phyloP scores from a whole-genome alignment of 30 jellyfish, hydroid and myxozoan genomes.

The Aurelia coerulea region DNA sequence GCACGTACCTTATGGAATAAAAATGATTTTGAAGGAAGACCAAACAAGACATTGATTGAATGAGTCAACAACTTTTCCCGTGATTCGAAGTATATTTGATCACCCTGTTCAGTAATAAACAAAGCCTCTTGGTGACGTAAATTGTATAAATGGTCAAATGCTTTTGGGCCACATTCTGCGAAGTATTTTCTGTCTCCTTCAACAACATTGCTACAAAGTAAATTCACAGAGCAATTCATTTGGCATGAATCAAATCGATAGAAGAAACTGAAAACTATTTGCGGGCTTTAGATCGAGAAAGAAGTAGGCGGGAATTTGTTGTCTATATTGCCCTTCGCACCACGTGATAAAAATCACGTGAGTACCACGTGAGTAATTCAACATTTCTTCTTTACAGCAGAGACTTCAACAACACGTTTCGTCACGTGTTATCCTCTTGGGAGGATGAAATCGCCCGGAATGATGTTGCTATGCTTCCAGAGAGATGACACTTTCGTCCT shows the following conservation, averaged over 20 bases:
- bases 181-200: conserved; percentile 17
- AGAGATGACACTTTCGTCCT: no score
- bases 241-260: neutral
- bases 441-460: no score
- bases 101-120: conserved; percentile 30
- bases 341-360: no score
- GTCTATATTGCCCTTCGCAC: no score
- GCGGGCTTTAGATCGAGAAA: no score
- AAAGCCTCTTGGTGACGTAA: conserved; percentile 48
- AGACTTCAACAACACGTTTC: no score
- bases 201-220: conserved; percentile 24
- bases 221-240: neutral
- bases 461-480: no score
- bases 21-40: conserved; percentile 76
- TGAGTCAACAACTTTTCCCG: conserved; percentile 63
- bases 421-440: no score
- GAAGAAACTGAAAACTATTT: no score
- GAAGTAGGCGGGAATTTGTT: no score
- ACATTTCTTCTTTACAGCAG: no score
- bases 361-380: no score
- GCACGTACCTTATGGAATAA: conserved; percentile 26
- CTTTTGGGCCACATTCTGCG: conserved; percentile 78
- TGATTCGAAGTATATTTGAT: conserved; percentile 2
- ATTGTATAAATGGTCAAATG: conserved; percentile 80
- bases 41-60: conserved; percentile 73